Evolutionary conservation across 2,888 invertebrate species (phyloP), one percentile per base, ranked within the genome.

Genomic region (Ectemnius continuus): DNA sequence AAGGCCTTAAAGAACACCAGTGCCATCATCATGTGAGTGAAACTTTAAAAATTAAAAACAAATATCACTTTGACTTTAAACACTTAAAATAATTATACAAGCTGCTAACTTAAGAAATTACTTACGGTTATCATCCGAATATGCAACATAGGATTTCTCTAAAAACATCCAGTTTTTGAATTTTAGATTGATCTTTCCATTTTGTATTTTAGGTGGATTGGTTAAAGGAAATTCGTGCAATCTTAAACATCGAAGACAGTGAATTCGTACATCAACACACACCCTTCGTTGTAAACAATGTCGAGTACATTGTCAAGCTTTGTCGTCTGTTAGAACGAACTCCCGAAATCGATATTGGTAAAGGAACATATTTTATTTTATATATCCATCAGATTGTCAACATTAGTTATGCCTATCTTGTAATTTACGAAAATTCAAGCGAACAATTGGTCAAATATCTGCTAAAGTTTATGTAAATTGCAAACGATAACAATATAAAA

Each of bases 251-350:
- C 20, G 18, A 59, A 13, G 59, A 23, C 4, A 59, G 18, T 23
- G 59, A 59, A 8, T n/a, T 26, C 5, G 16, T 59, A n/a, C 59
- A 59, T 23, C 16, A 20, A 14, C 26, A 59, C 59, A 59, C 59
- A 23, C 59, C 59, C 14, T 14, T 59, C 14, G 14, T 59, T 14
- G 59, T 59, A 59, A 59, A 59, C 16, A 59, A 59, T 20, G 18
- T 23, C 5, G 20, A 18, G 20, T 59, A 59, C 23, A 20, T 59
- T 14, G 26, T 59, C 23, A 59, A 23, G 26, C 59, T 59, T 16
- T 59, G 59, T 23, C 59, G 59, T 4, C 16, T 59, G 14, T 23
- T 59, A 14, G 59, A 59, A 26, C 16, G 23, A 14, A 20, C 59
- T 18, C 23, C 59, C 14, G 20, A 59, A 11, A 23, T 20, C 14